Evolutionary conservation across 2,888 invertebrate species (phyloP).

Genomic region (Erebia epiphron): DNA sequence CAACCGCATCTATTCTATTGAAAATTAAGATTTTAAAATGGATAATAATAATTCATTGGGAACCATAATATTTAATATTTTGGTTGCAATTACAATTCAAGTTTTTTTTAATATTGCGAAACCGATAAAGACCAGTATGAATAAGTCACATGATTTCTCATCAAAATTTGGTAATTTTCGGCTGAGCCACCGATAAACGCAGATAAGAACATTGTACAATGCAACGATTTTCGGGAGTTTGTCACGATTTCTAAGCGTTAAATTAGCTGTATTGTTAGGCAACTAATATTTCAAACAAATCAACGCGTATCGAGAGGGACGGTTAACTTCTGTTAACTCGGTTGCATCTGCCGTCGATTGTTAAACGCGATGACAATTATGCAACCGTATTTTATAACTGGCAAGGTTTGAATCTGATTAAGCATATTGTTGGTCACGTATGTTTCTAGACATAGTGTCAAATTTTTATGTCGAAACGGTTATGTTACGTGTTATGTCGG

Average conservation of each 20-base stretch:
- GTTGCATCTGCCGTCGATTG: slow-evolving; percentile 64
- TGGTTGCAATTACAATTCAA: not conserved
- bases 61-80: not conserved
- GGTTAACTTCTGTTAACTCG: slow-evolving; percentile 52
- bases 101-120: slow-evolving; percentile 9
- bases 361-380: slow-evolving; percentile 47
- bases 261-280: slow-evolving; percentile 74
- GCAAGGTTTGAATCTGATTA: slow-evolving; percentile 55
- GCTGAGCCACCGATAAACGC: slow-evolving; percentile 22
- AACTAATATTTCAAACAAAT: slow-evolving; percentile 55
- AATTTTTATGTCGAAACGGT: slow-evolving; percentile 74
- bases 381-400: slow-evolving; percentile 48
- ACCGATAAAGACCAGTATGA: slow-evolving; percentile 10
- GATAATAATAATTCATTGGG: not conserved
- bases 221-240: slow-evolving; percentile 54
- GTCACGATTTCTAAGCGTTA: slow-evolving; percentile 58
- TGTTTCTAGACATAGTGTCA: slow-evolving; percentile 63
- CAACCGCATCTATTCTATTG: slow-evolving; percentile 5
- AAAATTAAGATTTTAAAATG: not conserved
- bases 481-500: slow-evolving; percentile 65
- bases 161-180: slow-evolving; percentile 29
- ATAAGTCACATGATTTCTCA: slow-evolving; percentile 31
- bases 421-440: slow-evolving; percentile 49
- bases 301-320: slow-evolving; percentile 51
- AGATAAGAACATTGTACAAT: slow-evolving; percentile 50